A percentile compares a stretch with the other conserved stretches of the same genome.
phyloP scores from a whole-genome alignment of 2,888 invertebrate genomes.

The Drosophila subsilvestris region DNA sequence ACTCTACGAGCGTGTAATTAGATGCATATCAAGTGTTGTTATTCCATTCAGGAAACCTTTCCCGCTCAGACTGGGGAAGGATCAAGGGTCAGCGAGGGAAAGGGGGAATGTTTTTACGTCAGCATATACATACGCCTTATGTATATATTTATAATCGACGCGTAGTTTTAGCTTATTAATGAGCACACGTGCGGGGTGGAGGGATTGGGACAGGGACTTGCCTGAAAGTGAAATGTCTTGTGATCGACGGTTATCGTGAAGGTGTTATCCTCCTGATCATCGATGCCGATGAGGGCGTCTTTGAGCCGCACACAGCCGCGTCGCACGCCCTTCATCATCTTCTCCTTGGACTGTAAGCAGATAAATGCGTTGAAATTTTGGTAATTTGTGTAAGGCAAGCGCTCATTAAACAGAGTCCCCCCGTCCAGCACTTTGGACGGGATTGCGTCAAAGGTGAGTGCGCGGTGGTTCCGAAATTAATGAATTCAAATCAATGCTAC shows the following conservation, averaged over 20 bases:
- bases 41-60: not conserved
- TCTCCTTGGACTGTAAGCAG: slow-evolving; percentile 95
- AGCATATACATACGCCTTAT: no score
- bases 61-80: not conserved
- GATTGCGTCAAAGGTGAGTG: slow-evolving; percentile 7
- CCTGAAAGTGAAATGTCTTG: slow-evolving; percentile 99
- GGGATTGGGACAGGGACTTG: slow-evolving; percentile 65
- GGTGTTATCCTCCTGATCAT: slow-evolving; percentile 99
- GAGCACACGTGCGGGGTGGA: not conserved
- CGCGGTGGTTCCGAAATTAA: slow-evolving; percentile 5
- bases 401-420: slow-evolving; percentile 1
- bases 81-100: not conserved
- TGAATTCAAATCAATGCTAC: slow-evolving; percentile 22
- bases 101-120: not conserved
- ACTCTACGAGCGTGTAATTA: not conserved
- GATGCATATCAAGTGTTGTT: not conserved
- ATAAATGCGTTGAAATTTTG: not conserved
- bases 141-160: not conserved
- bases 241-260: slow-evolving; percentile 99
- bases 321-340: slow-evolving; percentile 98
- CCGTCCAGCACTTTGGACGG: not conserved
- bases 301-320: slow-evolving; percentile 98
- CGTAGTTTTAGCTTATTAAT: not conserved
- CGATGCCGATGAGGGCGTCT: slow-evolving; percentile 99
- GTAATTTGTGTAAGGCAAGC: not conserved